Base-by-base conservation (phyloP, 2,888 invertebrate species). In the Macaria notata region DNA sequence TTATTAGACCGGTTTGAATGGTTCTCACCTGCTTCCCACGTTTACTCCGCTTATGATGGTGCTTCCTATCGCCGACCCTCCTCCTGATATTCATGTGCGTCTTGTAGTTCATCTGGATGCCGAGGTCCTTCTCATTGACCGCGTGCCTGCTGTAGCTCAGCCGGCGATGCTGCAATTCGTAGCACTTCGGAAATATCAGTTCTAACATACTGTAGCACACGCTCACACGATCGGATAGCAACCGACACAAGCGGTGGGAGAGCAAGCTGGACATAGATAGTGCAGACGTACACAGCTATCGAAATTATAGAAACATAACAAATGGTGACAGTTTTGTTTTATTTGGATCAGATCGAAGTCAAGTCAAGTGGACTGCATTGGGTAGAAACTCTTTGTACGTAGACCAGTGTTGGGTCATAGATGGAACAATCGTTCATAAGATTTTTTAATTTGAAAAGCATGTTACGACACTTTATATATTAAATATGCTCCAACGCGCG, bases 71-170 rank as follows among this genome's bases (percentile, higher is more conserved):
- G 64, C 96, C 97, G 54, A 97, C 95, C 84, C 98, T 93, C 47
- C 97, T 93, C 55, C 97, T 93, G 79, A 97, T 97, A 79, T 97
- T 97, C 94, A 96, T 96, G 84, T 97, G 97, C 87, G 96, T 96
- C 85, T 95, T 95, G 86, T 98, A 97, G 92, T 96, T 97, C 62
- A 95, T 94, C 92, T 96, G 96, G 42, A 96, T 97, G 57, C 96
- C 95, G 66, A 97, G 92, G 88, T 98, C 97, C 59, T 95, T 93
- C 81, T 98, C 97, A 81, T 97, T 96, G 51, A 98, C 97, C 42
- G 97, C 96, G 81, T 98, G 97, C 53, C 97, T 93, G 81, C 97
- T 97, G 92, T 98, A 98, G 88, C 97, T 97, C 71, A 97, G 91
- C 55, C 97, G 94, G 56, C 97, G 96, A 84, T 97, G 97, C 97